A percentile compares a stretch with the other conserved stretches of the same genome.
phyloP scores from a whole-genome alignment of 2,888 invertebrate genomes.

The Scrobipalpa costella region DNA sequence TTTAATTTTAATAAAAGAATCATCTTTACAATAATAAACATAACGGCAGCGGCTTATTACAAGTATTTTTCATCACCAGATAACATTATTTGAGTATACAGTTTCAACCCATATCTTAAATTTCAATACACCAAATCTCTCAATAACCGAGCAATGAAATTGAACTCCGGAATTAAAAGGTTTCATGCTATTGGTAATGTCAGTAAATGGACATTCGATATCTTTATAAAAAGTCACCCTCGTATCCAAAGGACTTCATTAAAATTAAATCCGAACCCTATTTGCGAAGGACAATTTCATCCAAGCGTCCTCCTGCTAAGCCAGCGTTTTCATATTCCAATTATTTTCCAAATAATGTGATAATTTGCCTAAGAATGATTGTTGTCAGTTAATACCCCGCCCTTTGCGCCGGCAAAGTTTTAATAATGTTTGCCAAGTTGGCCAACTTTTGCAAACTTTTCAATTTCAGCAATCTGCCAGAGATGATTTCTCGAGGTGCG shows the following conservation, averaged over 20 bases:
- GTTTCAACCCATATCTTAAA: too few species aligned
- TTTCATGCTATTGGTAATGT: too few species aligned
- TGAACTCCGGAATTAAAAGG: too few species aligned
- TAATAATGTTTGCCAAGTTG: constrained; percentile 43
- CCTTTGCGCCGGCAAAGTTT: constrained; percentile 37
- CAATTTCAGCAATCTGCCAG: constrained; percentile 40
- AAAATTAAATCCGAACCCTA: constrained; percentile 4
- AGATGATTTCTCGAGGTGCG: constrained; percentile 14
- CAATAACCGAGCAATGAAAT: too few species aligned
- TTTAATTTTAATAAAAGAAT: too few species aligned
- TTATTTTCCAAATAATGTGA: constrained; percentile 17
- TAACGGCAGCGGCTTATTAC: too few species aligned
- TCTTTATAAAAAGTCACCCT: background rate
- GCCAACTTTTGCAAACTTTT: constrained; percentile 43
- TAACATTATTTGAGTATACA: too few species aligned
- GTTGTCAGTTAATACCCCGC: constrained; percentile 22
- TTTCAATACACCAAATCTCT: too few species aligned
- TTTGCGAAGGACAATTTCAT: background rate
- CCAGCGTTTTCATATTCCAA: constrained; percentile 20
- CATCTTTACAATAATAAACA: too few species aligned
- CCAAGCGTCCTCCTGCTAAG: background rate
- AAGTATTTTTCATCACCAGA: too few species aligned
- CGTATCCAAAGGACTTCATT: background rate
- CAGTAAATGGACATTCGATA: background rate
- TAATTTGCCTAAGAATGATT: constrained; percentile 24